Evolutionary conservation across 2,113 vertebrate genomes (phyloP).

Genomic region (Chamaetylas fuelleborni): DNA sequence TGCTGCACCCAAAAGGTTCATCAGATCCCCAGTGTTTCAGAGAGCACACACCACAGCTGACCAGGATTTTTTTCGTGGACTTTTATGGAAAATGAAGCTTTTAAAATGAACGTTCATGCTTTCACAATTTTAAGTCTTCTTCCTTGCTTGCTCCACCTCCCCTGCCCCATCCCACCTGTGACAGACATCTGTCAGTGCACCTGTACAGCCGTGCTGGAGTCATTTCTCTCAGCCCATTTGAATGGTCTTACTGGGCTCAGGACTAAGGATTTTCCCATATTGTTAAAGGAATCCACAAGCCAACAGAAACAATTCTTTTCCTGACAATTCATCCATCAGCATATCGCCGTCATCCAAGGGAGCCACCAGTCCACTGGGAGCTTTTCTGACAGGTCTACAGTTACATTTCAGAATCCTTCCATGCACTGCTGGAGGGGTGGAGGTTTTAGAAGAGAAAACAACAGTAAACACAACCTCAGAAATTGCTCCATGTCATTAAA

Average conservation of each 20-base stretch:
- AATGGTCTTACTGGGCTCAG: not conserved
- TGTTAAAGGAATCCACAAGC: slow-evolving; percentile 5
- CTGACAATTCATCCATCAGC: slow-evolving; percentile 1
- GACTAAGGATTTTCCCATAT: not conserved
- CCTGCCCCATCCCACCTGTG: not conserved
- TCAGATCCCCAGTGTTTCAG: not conserved
- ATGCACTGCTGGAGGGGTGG: not conserved
- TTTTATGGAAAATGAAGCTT: not conserved
- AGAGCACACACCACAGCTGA: not conserved
- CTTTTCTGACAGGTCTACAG: not conserved
- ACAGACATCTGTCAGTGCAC: not conserved
- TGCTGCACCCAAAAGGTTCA: not conserved
- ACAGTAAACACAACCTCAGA: not conserved
- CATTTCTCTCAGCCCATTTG: not conserved
- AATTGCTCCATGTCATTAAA: not conserved
- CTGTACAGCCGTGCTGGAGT: not conserved
- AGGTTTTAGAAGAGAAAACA: not conserved
- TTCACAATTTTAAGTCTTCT: not conserved
- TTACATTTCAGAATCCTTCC: not conserved
- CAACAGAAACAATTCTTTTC: slow-evolving; percentile 5
- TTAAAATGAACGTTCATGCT: not conserved
- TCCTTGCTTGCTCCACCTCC: not conserved
- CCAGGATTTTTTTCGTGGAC: not conserved
- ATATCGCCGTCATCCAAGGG: not conserved
- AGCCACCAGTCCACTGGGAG: not conserved